Conservation (phyloP, 1,140 invertebrate genomes). For the Drosophila asahinai region DNA sequence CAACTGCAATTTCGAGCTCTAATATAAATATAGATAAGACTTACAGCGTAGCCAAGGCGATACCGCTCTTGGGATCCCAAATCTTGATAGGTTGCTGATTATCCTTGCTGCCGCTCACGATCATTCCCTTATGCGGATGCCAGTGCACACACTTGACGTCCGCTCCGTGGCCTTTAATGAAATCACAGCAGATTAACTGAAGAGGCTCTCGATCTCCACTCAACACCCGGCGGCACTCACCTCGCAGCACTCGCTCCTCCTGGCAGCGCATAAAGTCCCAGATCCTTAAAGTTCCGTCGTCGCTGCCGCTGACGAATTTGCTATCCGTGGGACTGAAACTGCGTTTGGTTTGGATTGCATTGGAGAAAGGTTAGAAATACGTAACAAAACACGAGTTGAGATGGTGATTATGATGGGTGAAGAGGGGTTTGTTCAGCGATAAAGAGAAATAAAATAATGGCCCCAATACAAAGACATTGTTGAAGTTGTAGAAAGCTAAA, state of each 20-base stretch:
- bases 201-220: not conserved
- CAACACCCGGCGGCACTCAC: constrained; percentile 85
- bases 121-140: constrained; percentile 98
- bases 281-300: constrained; percentile 98
- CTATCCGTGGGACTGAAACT: constrained; percentile 99
- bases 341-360: constrained; percentile 46
- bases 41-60: constrained; percentile 93
- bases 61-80: constrained; percentile 99
- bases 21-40: constrained; percentile 46
- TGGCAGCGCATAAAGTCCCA: constrained; percentile 99
- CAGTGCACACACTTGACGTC: constrained; percentile 99
- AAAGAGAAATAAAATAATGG: constrained; percentile 4
- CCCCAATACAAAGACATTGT: too few relatives aligned
- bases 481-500: not conserved
- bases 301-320: constrained; percentile 99
- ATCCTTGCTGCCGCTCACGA: constrained; percentile 99
- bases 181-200: not conserved
- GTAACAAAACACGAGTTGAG: constrained; percentile 51
- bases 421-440: not conserved
- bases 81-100: constrained; percentile 99
- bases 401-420: constrained; percentile 5
- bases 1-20: too few relatives aligned
- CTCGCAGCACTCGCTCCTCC: constrained; percentile 97
- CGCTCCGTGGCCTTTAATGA: constrained; percentile 94
- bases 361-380: constrained; percentile 55